These are phyloP conservation scores for Azemiops feae DNA, from an alignment of 2,113 vertebrate genomes.

Conservation along the genomic window DNA sequence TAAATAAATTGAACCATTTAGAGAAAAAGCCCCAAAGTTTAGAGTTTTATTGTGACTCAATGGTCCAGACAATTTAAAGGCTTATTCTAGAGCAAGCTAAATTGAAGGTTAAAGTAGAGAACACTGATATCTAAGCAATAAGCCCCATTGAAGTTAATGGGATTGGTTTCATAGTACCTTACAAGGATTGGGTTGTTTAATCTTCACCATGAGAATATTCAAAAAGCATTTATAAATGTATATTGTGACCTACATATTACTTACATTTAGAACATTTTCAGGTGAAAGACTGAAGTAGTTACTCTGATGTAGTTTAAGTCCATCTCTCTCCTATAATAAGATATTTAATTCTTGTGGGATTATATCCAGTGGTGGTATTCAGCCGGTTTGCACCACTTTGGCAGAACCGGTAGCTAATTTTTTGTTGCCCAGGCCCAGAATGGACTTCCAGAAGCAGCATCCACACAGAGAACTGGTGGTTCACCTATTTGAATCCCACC, in stretches of 20 bases:
- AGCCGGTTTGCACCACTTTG: no score
- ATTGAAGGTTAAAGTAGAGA: background rate
- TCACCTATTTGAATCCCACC: no score
- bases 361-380: background rate
- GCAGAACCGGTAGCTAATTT: no score
- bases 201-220: background rate
- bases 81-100: background rate
- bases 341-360: background rate
- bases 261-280: background rate
- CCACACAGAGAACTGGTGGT: no score
- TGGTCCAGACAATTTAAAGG: background rate
- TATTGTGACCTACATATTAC: background rate
- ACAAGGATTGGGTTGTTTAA: background rate
- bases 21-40: background rate
- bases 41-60: background rate
- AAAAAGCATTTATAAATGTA: background rate
- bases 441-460: no score
- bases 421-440: no score
- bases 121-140: background rate
- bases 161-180: background rate
- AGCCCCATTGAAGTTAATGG: background rate
- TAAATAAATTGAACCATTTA: background rate
- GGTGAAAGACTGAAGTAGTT: background rate
- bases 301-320: background rate
- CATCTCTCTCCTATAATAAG: background rate